phyloP scores from a whole-genome alignment of 2,888 invertebrate species.

The Creontiades dilutus region DNA sequence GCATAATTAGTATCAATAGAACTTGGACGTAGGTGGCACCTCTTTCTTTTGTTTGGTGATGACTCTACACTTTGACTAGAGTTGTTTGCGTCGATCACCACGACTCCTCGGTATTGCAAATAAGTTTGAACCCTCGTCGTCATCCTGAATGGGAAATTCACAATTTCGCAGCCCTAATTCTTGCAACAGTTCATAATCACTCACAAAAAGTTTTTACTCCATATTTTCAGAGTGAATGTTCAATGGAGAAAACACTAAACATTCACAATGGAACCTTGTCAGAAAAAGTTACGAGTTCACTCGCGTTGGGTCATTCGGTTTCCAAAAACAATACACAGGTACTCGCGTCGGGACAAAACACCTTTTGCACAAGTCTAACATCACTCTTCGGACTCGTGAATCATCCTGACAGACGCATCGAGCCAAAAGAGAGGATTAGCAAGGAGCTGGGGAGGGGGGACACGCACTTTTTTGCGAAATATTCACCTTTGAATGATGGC shows the following conservation, averaged over 20 bases:
- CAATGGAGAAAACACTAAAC: constrained; percentile 42
- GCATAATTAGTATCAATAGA: constrained; percentile 52
- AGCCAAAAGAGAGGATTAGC: too few species aligned
- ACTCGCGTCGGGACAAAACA: constrained; percentile 51
- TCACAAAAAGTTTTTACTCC: constrained; percentile 41
- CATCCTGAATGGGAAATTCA: constrained; percentile 39
- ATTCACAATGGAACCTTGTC: constrained; percentile 34
- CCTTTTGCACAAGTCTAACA: neutral
- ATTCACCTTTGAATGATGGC: too few species aligned
- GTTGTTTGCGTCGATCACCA: constrained; percentile 54
- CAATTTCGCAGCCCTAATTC: constrained; percentile 41
- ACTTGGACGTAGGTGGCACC: constrained; percentile 52
- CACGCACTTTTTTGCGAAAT: too few species aligned
- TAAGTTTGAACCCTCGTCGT: constrained; percentile 44
- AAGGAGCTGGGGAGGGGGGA: too few species aligned
- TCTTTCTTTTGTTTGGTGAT: constrained; percentile 41
- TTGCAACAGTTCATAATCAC: constrained; percentile 41
- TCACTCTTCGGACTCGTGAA: neutral
- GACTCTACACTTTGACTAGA: constrained; percentile 52
- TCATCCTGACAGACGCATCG: too few species aligned
- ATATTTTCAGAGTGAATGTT: constrained; percentile 23
- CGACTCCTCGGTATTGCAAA: constrained; percentile 44
- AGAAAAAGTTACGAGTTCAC: constrained; percentile 55
- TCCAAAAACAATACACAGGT: constrained; percentile 32
- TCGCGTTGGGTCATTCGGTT: constrained; percentile 48